Percentiles rank a stretch among this genome's conserved stretches.
These are phyloP conservation scores for Ctenosaura bakeri DNA, from an alignment of 2,797 vertebrate species.

Conservation along the genomic window DNA sequence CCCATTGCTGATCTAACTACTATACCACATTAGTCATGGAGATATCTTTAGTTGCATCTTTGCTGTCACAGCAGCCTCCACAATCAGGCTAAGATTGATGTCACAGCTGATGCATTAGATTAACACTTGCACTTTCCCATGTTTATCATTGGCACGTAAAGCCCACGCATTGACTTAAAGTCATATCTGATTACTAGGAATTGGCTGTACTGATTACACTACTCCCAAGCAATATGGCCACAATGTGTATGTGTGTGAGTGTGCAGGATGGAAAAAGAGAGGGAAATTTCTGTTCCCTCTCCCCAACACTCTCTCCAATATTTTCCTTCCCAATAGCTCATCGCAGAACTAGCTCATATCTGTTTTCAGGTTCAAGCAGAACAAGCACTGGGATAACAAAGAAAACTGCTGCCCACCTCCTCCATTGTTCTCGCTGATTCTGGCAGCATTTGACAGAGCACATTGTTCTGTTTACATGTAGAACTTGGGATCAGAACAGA, in stretches of 20 bases:
- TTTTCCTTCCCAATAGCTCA: not conserved
- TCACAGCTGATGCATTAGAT: not conserved
- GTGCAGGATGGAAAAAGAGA: not conserved
- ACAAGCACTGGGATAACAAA: not conserved
- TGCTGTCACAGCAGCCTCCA: conserved; percentile 1
- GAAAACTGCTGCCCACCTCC: not conserved
- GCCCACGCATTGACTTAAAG: not conserved
- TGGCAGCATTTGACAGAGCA: not conserved
- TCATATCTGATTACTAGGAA: not conserved
- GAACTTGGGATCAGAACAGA: not conserved
- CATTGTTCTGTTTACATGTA: not conserved
- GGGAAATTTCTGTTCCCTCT: not conserved
- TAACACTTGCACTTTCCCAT: not conserved
- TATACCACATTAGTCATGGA: not conserved
- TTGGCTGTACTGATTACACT: not conserved
- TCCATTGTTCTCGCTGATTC: not conserved
- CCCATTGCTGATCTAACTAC: not conserved
- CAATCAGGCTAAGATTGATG: not conserved
- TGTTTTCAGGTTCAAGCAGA: not conserved
- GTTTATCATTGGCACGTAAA: not conserved
- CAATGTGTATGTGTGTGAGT: not conserved
- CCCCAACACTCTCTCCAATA: not conserved
- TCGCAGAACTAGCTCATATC: not conserved
- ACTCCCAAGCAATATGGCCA: not conserved
- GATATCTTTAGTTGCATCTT: not conserved